A percentile compares a stretch with the other conserved stretches of the same genome.
Conservation (phyloP, 2,888 invertebrate species). For the Athripsodes cinereus region DNA sequence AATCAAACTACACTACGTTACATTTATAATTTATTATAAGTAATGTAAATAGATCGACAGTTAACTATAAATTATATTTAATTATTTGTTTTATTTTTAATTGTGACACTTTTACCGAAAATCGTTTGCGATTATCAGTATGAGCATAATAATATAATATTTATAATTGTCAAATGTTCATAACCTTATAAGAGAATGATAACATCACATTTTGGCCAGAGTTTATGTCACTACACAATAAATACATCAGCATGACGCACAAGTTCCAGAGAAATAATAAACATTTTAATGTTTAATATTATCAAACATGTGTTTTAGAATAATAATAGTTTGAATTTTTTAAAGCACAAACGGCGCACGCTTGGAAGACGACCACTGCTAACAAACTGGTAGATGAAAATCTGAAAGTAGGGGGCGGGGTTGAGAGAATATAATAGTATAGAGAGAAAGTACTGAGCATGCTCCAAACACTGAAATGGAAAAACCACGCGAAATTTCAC, state of each 20-base stretch:
- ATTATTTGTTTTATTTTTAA: too few relatives aligned
- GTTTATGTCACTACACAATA: not conserved
- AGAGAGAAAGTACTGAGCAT: not conserved
- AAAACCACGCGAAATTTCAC: not conserved
- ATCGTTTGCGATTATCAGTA: too few relatives aligned
- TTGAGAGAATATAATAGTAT: not conserved
- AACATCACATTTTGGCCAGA: too few relatives aligned
- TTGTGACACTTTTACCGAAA: too few relatives aligned
- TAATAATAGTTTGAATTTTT: not conserved
- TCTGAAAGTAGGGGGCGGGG: constrained; percentile 1
- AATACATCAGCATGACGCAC: not conserved
- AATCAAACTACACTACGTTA: too few relatives aligned
- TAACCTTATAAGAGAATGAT: too few relatives aligned
- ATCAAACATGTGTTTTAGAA: not conserved
- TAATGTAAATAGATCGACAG: too few relatives aligned
- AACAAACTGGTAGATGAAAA: not conserved
- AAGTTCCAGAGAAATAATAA: not conserved
- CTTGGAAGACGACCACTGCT: not conserved
- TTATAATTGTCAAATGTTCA: too few relatives aligned
- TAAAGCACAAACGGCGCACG: not conserved
- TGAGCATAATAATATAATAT: too few relatives aligned
- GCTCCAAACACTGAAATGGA: not conserved
- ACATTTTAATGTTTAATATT: not conserved
- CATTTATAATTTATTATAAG: too few relatives aligned
- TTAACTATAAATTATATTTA: too few relatives aligned